These are phyloP conservation scores for Callinectes sapidus DNA, from an alignment of 2,888 invertebrate genomes.

Conservation along the genomic window DNA sequence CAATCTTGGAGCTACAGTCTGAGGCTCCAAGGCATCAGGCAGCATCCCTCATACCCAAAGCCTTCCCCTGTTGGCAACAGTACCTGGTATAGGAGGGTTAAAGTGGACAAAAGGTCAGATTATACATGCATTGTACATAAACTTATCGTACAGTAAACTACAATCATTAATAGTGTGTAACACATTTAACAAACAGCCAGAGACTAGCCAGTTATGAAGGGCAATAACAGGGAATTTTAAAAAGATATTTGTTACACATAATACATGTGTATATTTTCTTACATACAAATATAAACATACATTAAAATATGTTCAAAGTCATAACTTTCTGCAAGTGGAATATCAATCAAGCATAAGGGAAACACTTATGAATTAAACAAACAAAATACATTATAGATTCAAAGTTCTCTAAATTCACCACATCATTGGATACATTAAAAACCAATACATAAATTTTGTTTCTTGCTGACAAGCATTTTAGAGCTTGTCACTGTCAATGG, in stretches of 20 bases:
- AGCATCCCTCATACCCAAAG: too few relatives aligned
- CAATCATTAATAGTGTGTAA: background rate
- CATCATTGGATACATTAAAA: background rate
- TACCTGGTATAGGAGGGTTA: background rate
- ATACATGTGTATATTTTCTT: slow-evolving; percentile 25
- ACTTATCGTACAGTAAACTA: background rate
- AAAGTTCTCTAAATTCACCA: background rate
- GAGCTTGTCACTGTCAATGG: background rate
- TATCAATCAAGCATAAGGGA: slow-evolving; percentile 7
- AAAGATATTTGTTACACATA: background rate
- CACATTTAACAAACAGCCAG: background rate
- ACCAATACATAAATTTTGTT: background rate
- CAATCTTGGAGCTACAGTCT: too few relatives aligned
- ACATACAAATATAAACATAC: slow-evolving; percentile 25
- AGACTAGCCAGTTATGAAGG: background rate
- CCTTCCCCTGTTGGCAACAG: too few relatives aligned
- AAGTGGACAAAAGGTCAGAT: background rate
- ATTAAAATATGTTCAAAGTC: slow-evolving; percentile 23
- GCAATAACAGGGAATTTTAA: background rate
- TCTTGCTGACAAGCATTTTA: background rate
- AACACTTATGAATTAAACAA: slow-evolving; percentile 4
- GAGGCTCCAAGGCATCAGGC: too few relatives aligned
- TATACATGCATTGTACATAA: too few relatives aligned
- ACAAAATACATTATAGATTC: background rate
- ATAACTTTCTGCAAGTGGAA: slow-evolving; percentile 9